These are phyloP conservation scores for Isoperla grammatica DNA, from an alignment of 2,888 invertebrate genomes.

Conservation along the genomic window DNA sequence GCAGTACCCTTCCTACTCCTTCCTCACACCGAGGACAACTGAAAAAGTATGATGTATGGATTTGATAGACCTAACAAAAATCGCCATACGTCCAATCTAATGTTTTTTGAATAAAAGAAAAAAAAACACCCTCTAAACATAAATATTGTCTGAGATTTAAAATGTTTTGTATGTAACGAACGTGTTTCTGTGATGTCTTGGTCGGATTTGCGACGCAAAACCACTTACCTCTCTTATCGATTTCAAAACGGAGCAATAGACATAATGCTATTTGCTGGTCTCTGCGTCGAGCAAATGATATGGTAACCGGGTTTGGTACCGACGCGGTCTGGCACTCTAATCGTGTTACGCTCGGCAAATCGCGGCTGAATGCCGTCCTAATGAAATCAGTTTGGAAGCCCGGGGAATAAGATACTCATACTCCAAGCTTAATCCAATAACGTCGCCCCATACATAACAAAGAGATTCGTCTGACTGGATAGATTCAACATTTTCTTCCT, in stretches of 20 bases:
- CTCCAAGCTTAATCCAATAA: slow-evolving; percentile 11
- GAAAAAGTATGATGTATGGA: too few relatives aligned
- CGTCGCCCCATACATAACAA: slow-evolving; percentile 15
- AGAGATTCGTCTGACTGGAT: not conserved
- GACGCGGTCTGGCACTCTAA: slow-evolving; percentile 20
- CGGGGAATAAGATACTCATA: not conserved
- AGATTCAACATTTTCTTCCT: too few relatives aligned
- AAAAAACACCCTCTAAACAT: slow-evolving; percentile 1
- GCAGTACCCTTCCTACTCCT: too few relatives aligned
- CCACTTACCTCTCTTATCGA: not conserved
- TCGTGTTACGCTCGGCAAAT: slow-evolving; percentile 24
- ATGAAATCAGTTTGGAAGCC: slow-evolving; percentile 15
- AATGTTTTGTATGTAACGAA: slow-evolving; percentile 20
- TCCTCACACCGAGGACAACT: too few relatives aligned
- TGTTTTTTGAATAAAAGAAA: slow-evolving; percentile 2
- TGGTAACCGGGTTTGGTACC: slow-evolving; percentile 29
- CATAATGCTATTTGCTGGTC: slow-evolving; percentile 19
- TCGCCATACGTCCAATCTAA: slow-evolving; percentile 10
- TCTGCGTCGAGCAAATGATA: slow-evolving; percentile 29
- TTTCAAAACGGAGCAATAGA: not conserved
- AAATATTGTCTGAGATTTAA: not conserved
- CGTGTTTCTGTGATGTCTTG: slow-evolving; percentile 24
- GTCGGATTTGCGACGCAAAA: not conserved
- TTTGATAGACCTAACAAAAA: too few relatives aligned
- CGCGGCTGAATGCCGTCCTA: slow-evolving; percentile 14